Evolutionary conservation across 2,888 invertebrate species (phyloP), one percentile per base, ranked within the genome.

Genomic region (Leptopilina myrica): DNA sequence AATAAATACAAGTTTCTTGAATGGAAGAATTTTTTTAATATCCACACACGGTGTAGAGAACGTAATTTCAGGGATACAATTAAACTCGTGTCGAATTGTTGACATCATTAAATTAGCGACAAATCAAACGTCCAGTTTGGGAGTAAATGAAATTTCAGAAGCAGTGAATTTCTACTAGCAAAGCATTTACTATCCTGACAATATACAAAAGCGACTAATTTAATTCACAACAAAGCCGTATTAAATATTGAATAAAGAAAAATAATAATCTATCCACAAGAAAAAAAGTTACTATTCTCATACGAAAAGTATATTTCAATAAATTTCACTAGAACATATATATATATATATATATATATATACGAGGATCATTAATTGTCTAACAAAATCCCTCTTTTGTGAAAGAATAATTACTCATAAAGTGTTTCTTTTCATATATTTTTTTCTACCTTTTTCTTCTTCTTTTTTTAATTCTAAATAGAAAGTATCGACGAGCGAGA

Each of bases 81-180:
- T 73, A 56, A 73, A 56, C 1, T 33, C 43, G 43, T 43, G 14
- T 56, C 11, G 56, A 59, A 73, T 73, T 59, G 40, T 33, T 73
- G 40, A 5, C 56, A 59, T 73, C 56, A 73, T 73, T 73, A 40
- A 73, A 53, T 73, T 59, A 59, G 40, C 40, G 15, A 73, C 56
- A 73, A 73, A 73, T 73, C 40, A 59, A 73, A 59, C 40, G 15
- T 56, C 73, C 56, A 73, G 56, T 56, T 43, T 56, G 5, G 9
- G 2, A 8, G n/a, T 9, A 40, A 73, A 73, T 73, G 15, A 26
- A 73, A 73, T 73, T 40, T n/a, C 56, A 73, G 56, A 33, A 73
- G n/a, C 56, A 11, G 15, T 73, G 56, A 2, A 59, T 59, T 40
- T 56, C 33, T n/a, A 56, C 33, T n/a, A 56, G 33, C 12, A 64